Conservation (phyloP, 2,888 invertebrate species). For the Corythucha ciliata region DNA sequence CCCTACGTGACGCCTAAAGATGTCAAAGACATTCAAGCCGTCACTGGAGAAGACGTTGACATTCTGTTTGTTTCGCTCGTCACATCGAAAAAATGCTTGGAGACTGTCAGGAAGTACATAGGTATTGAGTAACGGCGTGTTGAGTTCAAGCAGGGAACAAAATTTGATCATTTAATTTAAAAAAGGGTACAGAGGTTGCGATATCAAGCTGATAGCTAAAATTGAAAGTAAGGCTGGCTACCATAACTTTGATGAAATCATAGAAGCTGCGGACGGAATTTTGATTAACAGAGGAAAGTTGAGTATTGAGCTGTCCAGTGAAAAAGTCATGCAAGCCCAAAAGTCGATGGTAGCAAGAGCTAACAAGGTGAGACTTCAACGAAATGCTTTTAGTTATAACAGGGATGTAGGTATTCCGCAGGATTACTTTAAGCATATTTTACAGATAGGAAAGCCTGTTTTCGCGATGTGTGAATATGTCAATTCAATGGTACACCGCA, state of each 20-base stretch:
- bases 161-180: neutral
- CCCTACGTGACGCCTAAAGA: slow-evolving; percentile 43
- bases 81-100: slow-evolving; percentile 29
- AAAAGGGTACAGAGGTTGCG: slow-evolving; percentile 22
- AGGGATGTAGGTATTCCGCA: no score
- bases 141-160: no score
- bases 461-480: slow-evolving; percentile 48
- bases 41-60: slow-evolving; percentile 36
- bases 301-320: slow-evolving; percentile 45
- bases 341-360: slow-evolving; percentile 47
- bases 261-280: slow-evolving; percentile 53
- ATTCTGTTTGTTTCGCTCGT: slow-evolving; percentile 39
- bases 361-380: slow-evolving; percentile 37
- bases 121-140: neutral
- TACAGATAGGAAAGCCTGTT: slow-evolving; percentile 49
- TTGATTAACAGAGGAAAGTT: slow-evolving; percentile 56
- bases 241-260: slow-evolving; percentile 48
- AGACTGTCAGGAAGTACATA: slow-evolving; percentile 15
- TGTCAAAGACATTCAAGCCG: slow-evolving; percentile 43
- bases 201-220: slow-evolving; percentile 31
- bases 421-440: no score
- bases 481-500: slow-evolving; percentile 44
- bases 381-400: no score
- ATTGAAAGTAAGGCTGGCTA: slow-evolving; percentile 35
- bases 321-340: slow-evolving; percentile 48